phyloP scores from a whole-genome alignment of 2,113 vertebrate genomes.

The Eulemur macaco region DNA sequence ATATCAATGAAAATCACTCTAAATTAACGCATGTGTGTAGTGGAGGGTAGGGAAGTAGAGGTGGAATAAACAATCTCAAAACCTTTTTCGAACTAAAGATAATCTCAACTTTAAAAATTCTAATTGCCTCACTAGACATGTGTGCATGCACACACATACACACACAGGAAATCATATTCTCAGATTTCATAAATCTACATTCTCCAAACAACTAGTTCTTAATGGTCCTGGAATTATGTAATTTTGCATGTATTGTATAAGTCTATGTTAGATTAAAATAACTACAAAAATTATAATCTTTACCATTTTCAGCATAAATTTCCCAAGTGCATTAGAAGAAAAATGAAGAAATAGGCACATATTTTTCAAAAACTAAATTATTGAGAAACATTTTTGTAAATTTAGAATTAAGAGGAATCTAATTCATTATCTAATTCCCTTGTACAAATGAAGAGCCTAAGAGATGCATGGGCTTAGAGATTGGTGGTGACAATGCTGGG shows the following conservation, averaged over 20 bases:
- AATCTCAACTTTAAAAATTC: neutral
- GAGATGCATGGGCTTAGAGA: fast-evolving
- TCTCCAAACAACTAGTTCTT: neutral
- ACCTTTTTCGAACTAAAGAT: neutral
- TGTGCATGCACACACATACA: neutral
- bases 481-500: neutral
- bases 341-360: neutral
- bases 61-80: neutral
- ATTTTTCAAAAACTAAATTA: neutral
- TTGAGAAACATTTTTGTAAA: neutral
- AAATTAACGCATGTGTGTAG: neutral
- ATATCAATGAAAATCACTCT: neutral
- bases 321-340: neutral
- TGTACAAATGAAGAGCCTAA: neutral
- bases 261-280: neutral
- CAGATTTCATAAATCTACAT: neutral
- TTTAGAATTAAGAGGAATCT: neutral
- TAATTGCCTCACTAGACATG: neutral
- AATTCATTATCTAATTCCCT: neutral
- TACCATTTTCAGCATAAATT: neutral
- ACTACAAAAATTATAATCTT: neutral
- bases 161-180: neutral
- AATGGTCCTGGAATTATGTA: neutral
- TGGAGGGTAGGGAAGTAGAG: fast-evolving
- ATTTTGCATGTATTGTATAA: neutral